phyloP scores from a whole-genome alignment of 2,888 invertebrate species.

The Drosophila neutralis region DNA sequence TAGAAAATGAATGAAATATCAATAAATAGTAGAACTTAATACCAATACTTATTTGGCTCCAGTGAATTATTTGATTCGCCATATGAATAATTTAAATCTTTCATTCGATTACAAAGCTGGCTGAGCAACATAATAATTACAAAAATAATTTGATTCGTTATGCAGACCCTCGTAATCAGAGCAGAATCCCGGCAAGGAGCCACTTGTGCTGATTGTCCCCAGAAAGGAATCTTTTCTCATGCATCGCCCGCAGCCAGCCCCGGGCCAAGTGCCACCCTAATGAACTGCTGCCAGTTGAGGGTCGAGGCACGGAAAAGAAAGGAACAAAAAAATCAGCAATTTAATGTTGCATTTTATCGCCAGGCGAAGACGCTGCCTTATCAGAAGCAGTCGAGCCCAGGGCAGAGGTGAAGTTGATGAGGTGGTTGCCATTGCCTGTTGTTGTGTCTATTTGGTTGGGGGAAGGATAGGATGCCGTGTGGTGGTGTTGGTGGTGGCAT shows the following conservation, averaged over 20 bases:
- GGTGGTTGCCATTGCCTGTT: constrained; percentile 39
- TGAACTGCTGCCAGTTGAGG: constrained; percentile 63
- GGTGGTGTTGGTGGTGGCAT: constrained; percentile 46
- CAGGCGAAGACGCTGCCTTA: constrained; percentile 59
- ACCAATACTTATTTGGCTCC: not conserved
- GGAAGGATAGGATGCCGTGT: constrained; percentile 26
- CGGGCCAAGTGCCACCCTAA: constrained; percentile 60
- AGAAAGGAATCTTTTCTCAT: constrained; percentile 30
- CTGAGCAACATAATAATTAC: constrained; percentile 24
- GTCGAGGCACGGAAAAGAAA: constrained; percentile 24
- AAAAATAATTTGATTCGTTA: constrained; percentile 34
- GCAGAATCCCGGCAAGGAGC: constrained; percentile 22
- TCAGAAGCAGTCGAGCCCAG: constrained; percentile 42
- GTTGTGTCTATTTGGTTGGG: constrained; percentile 50
- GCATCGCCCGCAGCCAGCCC: constrained; percentile 34
- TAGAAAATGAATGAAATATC: not conserved
- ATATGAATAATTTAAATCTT: constrained; percentile 14
- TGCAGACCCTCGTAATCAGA: constrained; percentile 32
- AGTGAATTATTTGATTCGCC: not conserved
- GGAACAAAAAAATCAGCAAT: constrained; percentile 73
- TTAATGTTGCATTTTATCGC: constrained; percentile 84
- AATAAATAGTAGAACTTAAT: not conserved
- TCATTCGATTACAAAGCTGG: constrained; percentile 13
- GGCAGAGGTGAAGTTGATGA: constrained; percentile 52
- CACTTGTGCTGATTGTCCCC: constrained; percentile 52